Evolutionary conservation across 1,140 invertebrate genomes (phyloP).

Genomic region (Pogonus chalceus): DNA sequence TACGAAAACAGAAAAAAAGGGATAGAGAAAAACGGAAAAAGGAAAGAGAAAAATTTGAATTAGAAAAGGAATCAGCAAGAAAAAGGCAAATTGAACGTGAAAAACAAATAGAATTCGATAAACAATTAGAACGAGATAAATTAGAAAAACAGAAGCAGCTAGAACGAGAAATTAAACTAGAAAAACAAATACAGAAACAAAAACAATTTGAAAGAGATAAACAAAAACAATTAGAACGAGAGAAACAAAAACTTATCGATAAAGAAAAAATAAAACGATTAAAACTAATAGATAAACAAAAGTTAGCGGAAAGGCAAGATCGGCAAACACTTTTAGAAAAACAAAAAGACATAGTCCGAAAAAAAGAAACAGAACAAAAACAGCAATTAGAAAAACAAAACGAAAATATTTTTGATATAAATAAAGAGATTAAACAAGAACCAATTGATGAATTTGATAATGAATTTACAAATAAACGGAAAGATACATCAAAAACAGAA

Average conservation of each 20-base stretch:
- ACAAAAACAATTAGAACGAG: too few species aligned
- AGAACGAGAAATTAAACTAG: too few species aligned
- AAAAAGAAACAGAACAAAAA: background rate
- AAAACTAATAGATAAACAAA: too few species aligned
- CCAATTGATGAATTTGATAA: background rate
- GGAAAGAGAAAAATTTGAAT: background rate
- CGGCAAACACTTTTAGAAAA: too few species aligned
- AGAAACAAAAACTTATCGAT: too few species aligned
- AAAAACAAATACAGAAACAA: too few species aligned
- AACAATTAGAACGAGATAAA: background rate
- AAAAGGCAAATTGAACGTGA: background rate
- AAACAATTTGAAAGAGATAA: too few species aligned
- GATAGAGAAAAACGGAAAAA: background rate
- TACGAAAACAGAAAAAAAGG: background rate
- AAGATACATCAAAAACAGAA: too few species aligned
- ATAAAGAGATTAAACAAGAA: background rate
- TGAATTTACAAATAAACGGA: background rate
- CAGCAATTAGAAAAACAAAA: background rate
- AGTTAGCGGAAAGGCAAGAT: too few species aligned
- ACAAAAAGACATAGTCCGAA: too few species aligned
- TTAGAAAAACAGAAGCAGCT: background rate
- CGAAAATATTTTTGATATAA: background rate
- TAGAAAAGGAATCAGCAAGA: background rate
- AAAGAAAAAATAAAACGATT: too few species aligned
- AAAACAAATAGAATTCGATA: too few species aligned